Conservation (phyloP, 2,888 invertebrate genomes). For the Ephialtes manifestator region DNA sequence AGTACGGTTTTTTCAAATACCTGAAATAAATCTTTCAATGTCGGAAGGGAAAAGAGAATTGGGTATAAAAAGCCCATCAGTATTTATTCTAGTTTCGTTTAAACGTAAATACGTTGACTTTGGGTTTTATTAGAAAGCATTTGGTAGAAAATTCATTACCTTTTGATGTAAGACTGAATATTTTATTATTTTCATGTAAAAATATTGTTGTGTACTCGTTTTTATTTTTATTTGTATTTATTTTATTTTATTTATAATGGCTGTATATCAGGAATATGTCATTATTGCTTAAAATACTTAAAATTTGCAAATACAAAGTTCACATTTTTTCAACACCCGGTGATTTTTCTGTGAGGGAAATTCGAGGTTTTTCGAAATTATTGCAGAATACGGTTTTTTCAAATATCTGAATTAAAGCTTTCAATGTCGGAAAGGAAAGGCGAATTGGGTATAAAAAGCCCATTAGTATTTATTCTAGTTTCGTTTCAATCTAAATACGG, state of each 20-base stretch:
- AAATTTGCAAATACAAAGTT: no score
- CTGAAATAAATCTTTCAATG: conserved; percentile 23
- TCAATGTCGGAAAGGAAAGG: conserved; percentile 11
- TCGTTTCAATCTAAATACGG: not conserved
- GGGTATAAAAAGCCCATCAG: not conserved
- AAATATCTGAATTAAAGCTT: conserved; percentile 9
- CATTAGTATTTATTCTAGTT: conserved; percentile 1
- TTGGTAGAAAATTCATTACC: not conserved
- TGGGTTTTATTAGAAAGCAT: not conserved
- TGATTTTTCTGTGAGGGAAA: conserved; percentile 13
- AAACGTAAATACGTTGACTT: not conserved
- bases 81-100: not conserved
- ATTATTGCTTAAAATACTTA: no score
- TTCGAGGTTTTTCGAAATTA: conserved; percentile 36
- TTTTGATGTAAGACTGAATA: not conserved
- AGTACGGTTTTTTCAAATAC: not conserved
- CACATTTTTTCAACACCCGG: not conserved
- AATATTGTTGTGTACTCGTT: not conserved
- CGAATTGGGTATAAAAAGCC: not conserved
- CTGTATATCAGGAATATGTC: no score
- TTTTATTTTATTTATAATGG: no score
- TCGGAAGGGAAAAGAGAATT: not conserved
- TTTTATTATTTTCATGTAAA: not conserved
- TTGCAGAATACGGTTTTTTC: not conserved
- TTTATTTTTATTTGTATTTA: no score